Conservation (phyloP, 2,113 vertebrate species). For the Oryzias woworae region DNA sequence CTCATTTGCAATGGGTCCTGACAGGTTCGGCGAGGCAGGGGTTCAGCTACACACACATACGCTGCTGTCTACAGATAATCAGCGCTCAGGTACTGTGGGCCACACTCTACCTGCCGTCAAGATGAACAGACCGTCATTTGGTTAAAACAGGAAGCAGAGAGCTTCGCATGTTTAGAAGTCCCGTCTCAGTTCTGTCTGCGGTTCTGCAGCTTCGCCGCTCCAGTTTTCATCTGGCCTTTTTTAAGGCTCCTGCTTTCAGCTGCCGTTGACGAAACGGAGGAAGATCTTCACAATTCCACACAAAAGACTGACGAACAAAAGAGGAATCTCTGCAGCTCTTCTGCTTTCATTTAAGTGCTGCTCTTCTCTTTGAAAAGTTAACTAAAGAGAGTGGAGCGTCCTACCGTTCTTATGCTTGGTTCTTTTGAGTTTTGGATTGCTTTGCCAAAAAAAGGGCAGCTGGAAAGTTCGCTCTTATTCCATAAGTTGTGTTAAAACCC, state of each 20-base stretch:
- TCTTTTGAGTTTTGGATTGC: too few species aligned
- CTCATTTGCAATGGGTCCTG: constrained; percentile 66
- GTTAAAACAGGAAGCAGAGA: constrained; percentile 42
- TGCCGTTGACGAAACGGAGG: constrained; percentile 29
- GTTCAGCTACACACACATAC: constrained; percentile 56
- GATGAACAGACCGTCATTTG: constrained; percentile 50
- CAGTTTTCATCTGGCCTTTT: too few species aligned
- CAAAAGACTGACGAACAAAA: constrained; percentile 26
- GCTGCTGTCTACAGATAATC: constrained; percentile 63
- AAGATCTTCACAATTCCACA: constrained; percentile 25
- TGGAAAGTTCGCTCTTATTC: too few species aligned
- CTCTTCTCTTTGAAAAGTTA: too few species aligned
- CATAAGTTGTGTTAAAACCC: too few species aligned
- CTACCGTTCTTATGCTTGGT: too few species aligned
- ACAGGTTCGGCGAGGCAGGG: constrained; percentile 54
- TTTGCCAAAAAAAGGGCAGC: too few species aligned
- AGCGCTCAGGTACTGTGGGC: constrained; percentile 51
- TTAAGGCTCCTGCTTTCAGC: constrained; percentile 14
- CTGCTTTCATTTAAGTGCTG: constrained; percentile 29
- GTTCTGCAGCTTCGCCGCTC: too few species aligned
- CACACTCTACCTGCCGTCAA: constrained; percentile 55
- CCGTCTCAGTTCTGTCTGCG: constrained; percentile 14
- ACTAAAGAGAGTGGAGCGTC: too few species aligned
- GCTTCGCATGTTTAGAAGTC: constrained; percentile 58
- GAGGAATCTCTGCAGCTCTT: constrained; percentile 34